Evolutionary conservation across 2,113 vertebrate species (phyloP).

Genomic region (Sceloporus undulatus): DNA sequence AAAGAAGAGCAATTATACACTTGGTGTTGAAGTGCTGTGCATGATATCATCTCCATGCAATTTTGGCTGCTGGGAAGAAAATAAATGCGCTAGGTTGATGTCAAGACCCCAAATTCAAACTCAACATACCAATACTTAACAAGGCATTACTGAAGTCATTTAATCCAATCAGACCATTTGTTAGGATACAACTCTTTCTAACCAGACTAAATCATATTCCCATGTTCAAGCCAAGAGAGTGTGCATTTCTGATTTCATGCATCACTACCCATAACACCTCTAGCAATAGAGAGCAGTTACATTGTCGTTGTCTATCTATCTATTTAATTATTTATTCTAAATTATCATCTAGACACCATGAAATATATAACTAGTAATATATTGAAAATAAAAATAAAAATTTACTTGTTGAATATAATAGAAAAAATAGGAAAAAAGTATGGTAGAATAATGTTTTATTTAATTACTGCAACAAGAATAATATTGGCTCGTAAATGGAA

Average conservation of each 20-base stretch:
- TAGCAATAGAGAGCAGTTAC: neutral
- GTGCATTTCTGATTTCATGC: neutral
- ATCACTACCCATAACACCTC: neutral
- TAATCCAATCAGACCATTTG: constrained; percentile 41
- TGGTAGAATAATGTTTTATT: too few species aligned
- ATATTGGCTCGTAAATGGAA: too few species aligned
- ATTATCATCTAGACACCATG: too few species aligned
- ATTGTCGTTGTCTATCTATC: too few species aligned
- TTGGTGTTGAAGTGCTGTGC: constrained; percentile 23
- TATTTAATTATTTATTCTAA: too few species aligned
- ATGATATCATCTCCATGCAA: too few species aligned
- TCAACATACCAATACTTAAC: constrained; percentile 38
- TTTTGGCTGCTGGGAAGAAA: constrained; percentile 36
- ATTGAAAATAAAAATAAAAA: too few species aligned
- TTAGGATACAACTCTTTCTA: constrained; percentile 36
- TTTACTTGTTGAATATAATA: too few species aligned
- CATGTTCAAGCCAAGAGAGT: neutral
- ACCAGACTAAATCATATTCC: constrained; percentile 9
- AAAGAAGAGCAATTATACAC: constrained; percentile 47
- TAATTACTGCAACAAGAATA: too few species aligned
- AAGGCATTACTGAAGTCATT: constrained; percentile 49
- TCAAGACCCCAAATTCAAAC: constrained; percentile 52
- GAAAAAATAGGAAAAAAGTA: too few species aligned
- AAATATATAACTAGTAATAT: too few species aligned
- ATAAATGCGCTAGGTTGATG: constrained; percentile 55